Evolutionary conservation across 2,888 invertebrate genomes (phyloP).

Genomic region (Trachelus iudaicus): DNA sequence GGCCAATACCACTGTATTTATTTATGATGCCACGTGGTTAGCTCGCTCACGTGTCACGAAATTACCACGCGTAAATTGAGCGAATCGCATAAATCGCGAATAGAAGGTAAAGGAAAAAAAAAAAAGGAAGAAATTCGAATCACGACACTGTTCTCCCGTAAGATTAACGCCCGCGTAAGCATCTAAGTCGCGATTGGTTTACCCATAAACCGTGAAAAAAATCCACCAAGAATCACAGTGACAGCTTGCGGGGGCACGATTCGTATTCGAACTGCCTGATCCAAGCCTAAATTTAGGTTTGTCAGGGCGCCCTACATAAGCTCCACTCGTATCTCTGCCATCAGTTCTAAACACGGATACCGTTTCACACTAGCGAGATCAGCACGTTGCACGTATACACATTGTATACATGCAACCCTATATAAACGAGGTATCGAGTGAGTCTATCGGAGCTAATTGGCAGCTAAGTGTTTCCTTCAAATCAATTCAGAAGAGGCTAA

Average conservation of each 20-base stretch:
- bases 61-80: slow-evolving; percentile 4
- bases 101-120: neutral
- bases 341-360: slow-evolving; percentile 26
- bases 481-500: neutral
- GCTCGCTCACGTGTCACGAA: slow-evolving; percentile 18
- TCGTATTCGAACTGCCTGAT: slow-evolving; percentile 39
- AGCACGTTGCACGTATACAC: neutral
- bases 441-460: slow-evolving; percentile 1
- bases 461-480: neutral
- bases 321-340: slow-evolving; percentile 22
- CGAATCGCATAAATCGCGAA: neutral
- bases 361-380: slow-evolving; percentile 7
- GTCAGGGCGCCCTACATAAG: slow-evolving; percentile 52
- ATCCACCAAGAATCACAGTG: neutral
- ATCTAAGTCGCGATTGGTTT: slow-evolving; percentile 10
- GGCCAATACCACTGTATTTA: slow-evolving; percentile 34
- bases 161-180: slow-evolving; percentile 10
- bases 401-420: neutral
- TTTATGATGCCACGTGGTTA: slow-evolving; percentile 36
- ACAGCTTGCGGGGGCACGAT: slow-evolving; percentile 17
- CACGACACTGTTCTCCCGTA: neutral
- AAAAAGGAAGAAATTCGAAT: neutral
- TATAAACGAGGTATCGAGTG: neutral
- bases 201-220: slow-evolving; percentile 8
- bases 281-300: slow-evolving; percentile 55